These are phyloP conservation scores for Bettongia penicillata DNA, from an alignment of 2,113 vertebrate species.

Conservation along the genomic window DNA sequence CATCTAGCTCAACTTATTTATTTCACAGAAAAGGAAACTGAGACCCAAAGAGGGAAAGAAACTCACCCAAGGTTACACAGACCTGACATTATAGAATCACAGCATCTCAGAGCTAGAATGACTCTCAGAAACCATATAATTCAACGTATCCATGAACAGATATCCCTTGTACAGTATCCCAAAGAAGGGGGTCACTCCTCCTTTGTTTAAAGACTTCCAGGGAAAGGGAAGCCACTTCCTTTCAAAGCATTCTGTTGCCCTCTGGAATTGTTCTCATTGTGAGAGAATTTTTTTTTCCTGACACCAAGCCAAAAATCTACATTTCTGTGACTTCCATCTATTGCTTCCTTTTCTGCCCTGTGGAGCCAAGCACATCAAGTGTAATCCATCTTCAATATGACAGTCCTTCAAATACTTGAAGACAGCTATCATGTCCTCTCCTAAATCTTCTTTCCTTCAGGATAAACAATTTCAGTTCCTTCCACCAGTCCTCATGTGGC, in stretches of 20 bases:
- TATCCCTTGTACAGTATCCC: background rate
- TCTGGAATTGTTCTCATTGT: background rate
- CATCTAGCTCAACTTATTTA: background rate
- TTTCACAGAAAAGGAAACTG: background rate
- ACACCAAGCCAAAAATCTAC: background rate
- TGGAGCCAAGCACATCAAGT: background rate
- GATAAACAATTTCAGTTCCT: background rate
- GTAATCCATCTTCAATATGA: background rate
- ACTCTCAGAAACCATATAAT: background rate
- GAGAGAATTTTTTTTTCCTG: background rate
- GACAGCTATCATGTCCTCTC: background rate
- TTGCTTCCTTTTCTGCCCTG: background rate
- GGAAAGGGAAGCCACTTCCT: background rate
- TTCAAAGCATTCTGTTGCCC: background rate
- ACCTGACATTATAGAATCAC: background rate
- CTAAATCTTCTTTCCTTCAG: background rate
- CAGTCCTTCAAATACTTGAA: background rate
- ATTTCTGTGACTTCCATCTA: background rate
- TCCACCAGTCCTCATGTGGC: background rate
- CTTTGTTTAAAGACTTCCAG: background rate
- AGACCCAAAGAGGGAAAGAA: background rate
- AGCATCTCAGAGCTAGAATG: background rate
- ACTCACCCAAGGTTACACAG: background rate
- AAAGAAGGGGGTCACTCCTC: background rate
- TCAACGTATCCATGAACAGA: background rate